These are phyloP conservation scores for Dynastes hyllus DNA, from an alignment of 2,888 invertebrate genomes.

Conservation along the genomic window DNA sequence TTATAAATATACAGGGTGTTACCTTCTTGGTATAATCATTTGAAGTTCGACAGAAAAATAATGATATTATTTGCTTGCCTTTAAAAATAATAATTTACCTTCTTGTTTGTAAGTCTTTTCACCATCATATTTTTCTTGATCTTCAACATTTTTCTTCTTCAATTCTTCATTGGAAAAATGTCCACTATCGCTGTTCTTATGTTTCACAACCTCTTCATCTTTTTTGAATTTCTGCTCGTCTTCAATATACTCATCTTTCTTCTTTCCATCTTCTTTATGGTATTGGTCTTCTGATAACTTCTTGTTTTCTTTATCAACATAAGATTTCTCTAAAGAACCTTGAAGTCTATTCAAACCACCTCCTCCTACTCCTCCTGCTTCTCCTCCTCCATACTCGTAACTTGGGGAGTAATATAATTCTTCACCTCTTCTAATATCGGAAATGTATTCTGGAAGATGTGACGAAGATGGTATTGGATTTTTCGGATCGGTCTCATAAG, in stretches of 20 bases:
- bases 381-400: background rate
- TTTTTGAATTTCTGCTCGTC: conserved; percentile 34
- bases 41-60: too few species aligned
- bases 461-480: conserved; percentile 19
- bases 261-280: conserved; percentile 12
- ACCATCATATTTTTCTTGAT: conserved; percentile 32
- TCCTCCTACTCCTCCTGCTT: background rate
- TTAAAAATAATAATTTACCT: conserved; percentile 51
- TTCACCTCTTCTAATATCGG: background rate
- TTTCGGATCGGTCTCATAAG: background rate
- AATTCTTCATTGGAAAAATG: conserved; percentile 28
- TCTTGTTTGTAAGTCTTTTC: conserved; percentile 35
- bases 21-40: too few species aligned
- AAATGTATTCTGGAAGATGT: conserved; percentile 4
- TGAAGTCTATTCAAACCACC: background rate
- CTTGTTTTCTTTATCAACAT: background rate
- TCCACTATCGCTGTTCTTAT: conserved; percentile 17
- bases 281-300: background rate
- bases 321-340: conserved; percentile 1
- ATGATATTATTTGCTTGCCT: too few species aligned
- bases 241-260: conserved; percentile 21
- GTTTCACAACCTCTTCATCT: conserved; percentile 10
- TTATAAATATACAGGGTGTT: too few species aligned
- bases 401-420: conserved; percentile 9
- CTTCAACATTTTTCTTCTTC: conserved; percentile 32